A percentile compares a stretch with the other conserved stretches of the same genome.
phyloP scores from a whole-genome alignment of 2,797 vertebrate genomes.

The Limosa lapponica region DNA sequence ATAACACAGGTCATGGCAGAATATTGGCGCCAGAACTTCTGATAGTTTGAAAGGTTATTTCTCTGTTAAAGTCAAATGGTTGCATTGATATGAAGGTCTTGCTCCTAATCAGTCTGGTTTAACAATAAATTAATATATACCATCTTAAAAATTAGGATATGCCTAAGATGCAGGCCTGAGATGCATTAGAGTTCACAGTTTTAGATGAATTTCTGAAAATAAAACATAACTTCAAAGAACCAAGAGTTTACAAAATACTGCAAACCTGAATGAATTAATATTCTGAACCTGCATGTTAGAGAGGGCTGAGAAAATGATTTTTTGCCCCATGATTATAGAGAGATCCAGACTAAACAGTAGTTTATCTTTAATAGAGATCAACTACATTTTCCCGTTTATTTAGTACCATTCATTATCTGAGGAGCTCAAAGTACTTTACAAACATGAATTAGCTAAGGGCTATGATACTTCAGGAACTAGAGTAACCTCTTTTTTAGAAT shows the following conservation, averaged over 20 bases:
- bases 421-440: background rate
- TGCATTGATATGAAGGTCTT: background rate
- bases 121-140: background rate
- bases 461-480: background rate
- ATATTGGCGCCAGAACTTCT: conserved; percentile 7
- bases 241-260: background rate
- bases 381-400: background rate
- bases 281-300: background rate
- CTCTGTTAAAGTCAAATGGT: background rate
- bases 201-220: background rate
- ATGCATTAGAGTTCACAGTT: background rate
- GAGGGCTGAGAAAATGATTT: background rate
- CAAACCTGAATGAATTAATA: background rate
- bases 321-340: background rate
- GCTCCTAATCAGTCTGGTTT: background rate
- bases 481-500: background rate
- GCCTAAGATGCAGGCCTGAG: background rate
- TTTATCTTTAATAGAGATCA: background rate
- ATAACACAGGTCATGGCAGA: conserved; percentile 41
- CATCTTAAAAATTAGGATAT: background rate
- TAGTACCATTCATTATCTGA: background rate
- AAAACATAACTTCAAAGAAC: background rate
- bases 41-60: background rate
- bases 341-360: background rate
- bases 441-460: background rate